phyloP scores from a whole-genome alignment of 2,888 invertebrate genomes.

The Tachystola acroxantha region DNA sequence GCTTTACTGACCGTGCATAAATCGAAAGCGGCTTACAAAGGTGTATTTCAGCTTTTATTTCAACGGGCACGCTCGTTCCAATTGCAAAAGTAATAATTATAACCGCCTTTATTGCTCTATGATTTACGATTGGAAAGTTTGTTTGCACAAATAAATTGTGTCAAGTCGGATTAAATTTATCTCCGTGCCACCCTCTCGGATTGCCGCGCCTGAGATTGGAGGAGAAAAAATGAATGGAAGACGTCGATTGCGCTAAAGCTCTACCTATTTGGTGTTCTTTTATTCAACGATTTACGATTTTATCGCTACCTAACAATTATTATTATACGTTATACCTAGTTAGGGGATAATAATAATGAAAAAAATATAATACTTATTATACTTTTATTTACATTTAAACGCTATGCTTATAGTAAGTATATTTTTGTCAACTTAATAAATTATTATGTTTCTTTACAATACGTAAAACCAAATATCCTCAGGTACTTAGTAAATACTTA shows the following conservation, averaged over 20 bases:
- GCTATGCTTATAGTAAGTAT: too few relatives aligned
- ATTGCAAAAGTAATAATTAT: conserved; percentile 24
- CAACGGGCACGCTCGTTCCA: conserved; percentile 20
- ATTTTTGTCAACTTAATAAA: too few relatives aligned
- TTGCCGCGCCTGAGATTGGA: conserved; percentile 1
- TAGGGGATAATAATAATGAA: too few relatives aligned
- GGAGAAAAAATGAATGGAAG: conserved; percentile 2
- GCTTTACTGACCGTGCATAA: conserved; percentile 38
- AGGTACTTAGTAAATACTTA: too few relatives aligned
- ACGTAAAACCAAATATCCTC: too few relatives aligned
- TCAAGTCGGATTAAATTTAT: conserved; percentile 13
- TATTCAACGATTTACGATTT: neutral
- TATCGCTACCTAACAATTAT: neutral
- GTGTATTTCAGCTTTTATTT: conserved; percentile 44
- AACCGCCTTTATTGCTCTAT: conserved; percentile 17
- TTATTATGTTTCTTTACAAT: too few relatives aligned
- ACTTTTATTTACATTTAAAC: too few relatives aligned
- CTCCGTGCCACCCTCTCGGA: conserved; percentile 8
- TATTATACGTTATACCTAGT: too few relatives aligned
- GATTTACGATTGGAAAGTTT: conserved; percentile 11
- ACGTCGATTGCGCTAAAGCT: conserved; percentile 5
- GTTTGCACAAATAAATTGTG: conserved; percentile 11
- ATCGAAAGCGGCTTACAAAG: conserved; percentile 51
- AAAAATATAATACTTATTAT: too few relatives aligned
- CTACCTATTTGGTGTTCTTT: neutral